Evolutionary conservation across 2,113 vertebrate species (phyloP), one percentile per base, ranked within the genome.

Genomic region (Regulus satrapa): DNA sequence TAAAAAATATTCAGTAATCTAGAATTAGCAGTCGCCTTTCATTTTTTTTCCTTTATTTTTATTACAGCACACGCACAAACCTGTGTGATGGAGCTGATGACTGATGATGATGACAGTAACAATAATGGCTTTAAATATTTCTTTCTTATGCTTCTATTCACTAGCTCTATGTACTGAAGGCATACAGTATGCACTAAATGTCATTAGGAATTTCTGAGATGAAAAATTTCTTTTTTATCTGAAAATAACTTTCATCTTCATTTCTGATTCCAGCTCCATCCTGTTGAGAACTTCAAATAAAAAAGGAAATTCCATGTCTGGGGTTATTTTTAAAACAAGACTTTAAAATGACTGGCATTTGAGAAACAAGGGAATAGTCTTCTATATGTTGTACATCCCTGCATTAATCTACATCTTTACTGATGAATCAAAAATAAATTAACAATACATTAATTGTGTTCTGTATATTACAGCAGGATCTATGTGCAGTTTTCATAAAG

Each of bases 41-140:
- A 15, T 34, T 23, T 25, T 25, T 16, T 36, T 20, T 6, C 49
- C 38, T 67, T 41, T 63, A 41, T 81, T 89, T 77, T 55, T 13
- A 54, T 89, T 95, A 59, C 36, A 31, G n/a, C n/a, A 55, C 85
- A 59, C 1, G 29, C 58, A 85, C 56, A 96, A 86, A 95, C 28
- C 45, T 85, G 43, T 90, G 73, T 97, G 92, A 79, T 36, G 34
- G 54, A 91, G 28, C 26, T 97, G 94, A 92, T 97, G 76, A 97
- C 82, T 96, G 87, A 79, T 75, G 86, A 89, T 93, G 83, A 93
- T 93, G 73, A 88, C 49, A 89, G 25, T 63, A 91, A 94, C 87
- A 61, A 92, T 88, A 95, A 97, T 91, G 69, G 56, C 13, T 88
- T 69, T 94, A 92, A 73, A 87, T 92, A 95, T 96, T 96, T 96